These are phyloP conservation scores for Propsilocerus akamusi DNA, from an alignment of 1,140 invertebrate genomes.

Conservation along the genomic window DNA sequence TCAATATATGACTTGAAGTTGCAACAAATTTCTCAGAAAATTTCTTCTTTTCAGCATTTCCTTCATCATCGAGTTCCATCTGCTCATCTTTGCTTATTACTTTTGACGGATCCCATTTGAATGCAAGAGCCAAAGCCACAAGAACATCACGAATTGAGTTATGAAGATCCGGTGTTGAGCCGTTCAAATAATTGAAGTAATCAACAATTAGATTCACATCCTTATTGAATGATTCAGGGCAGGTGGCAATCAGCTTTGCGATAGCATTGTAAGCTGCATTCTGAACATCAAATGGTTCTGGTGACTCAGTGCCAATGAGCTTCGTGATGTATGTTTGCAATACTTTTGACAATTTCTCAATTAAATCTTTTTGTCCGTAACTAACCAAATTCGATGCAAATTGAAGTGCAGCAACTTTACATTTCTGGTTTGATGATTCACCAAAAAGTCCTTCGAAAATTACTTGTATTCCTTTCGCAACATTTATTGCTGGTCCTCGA, in stretches of 20 bases:
- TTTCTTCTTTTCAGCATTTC: constrained; percentile 11
- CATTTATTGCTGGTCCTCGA: constrained; percentile 54
- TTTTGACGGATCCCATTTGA: constrained; percentile 26
- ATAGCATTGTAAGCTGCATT: constrained; percentile 20
- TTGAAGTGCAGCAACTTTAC: constrained; percentile 61
- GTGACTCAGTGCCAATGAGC: constrained; percentile 36
- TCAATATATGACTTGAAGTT: constrained; percentile 28
- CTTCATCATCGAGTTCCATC: constrained; percentile 16
- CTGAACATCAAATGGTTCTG: constrained; percentile 21
- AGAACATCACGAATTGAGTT: constrained; percentile 49
- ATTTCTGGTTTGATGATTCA: constrained; percentile 58
- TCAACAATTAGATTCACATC: constrained; percentile 19
- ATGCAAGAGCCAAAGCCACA: constrained; percentile 47
- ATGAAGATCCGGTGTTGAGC: constrained; percentile 33
- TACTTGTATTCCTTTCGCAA: constrained; percentile 65
- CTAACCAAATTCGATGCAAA: constrained; percentile 65
- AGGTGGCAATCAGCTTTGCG: constrained; percentile 35
- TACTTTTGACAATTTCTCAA: constrained; percentile 40
- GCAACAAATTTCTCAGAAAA: constrained; percentile 18
- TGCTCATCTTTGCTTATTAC: constrained; percentile 10
- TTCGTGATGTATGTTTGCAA: constrained; percentile 51
- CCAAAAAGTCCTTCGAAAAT: constrained; percentile 79
- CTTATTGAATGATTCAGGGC: constrained; percentile 47
- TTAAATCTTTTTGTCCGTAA: constrained; percentile 36
- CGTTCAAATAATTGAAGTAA: constrained; percentile 31